Evolutionary conservation across 2,888 invertebrate genomes (phyloP).

Genomic region (Orthosia cruda): DNA sequence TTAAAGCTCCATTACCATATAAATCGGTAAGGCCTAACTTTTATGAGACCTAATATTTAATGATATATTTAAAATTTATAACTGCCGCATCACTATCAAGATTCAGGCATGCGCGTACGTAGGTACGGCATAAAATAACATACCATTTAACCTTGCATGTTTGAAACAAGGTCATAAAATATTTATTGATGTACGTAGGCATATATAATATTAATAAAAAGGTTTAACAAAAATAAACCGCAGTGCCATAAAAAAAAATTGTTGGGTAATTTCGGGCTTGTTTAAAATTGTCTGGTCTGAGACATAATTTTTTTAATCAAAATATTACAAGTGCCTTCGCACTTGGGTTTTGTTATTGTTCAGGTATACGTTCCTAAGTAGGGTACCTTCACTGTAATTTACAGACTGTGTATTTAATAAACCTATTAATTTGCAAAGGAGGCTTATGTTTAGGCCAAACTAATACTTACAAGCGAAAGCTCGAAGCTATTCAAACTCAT

Average conservation of each 20-base stretch:
- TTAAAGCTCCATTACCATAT: background rate
- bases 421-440: background rate
- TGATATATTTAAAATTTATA: slow-evolving; percentile 46
- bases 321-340: background rate
- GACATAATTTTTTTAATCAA: slow-evolving; percentile 5
- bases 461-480: background rate
- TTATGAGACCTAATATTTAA: slow-evolving; percentile 42
- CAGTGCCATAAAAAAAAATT: slow-evolving; percentile 13
- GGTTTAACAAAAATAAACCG: slow-evolving; percentile 35
- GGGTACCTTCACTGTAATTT: background rate
- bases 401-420: background rate
- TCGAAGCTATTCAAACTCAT: background rate
- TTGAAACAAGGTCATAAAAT: slow-evolving; percentile 54
- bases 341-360: background rate
- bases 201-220: slow-evolving; percentile 52
- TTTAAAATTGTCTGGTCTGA: background rate
- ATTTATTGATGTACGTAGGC: slow-evolving; percentile 42
- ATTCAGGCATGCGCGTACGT: slow-evolving; percentile 25
- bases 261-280: slow-evolving; percentile 11
- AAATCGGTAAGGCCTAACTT: slow-evolving; percentile 26
- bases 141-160: slow-evolving; percentile 48
- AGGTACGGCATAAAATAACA: slow-evolving; percentile 39
- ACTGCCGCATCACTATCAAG: slow-evolving; percentile 40
- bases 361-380: background rate
- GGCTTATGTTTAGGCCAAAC: background rate